Evolutionary conservation across 2,888 invertebrate species (phyloP).

Genomic region (Tiliacea citrago): DNA sequence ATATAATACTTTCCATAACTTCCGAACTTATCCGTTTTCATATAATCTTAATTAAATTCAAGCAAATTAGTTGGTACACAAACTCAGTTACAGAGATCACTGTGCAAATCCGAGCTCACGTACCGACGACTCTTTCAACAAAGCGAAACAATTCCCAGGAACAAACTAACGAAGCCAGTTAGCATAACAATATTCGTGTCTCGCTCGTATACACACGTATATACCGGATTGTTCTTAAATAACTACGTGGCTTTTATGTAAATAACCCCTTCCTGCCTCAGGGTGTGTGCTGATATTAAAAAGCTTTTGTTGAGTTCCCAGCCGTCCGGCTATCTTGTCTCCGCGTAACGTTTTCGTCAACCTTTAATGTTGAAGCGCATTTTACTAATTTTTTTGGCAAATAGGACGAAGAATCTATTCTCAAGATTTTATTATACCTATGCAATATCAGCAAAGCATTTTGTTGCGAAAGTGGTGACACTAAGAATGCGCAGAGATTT

Average conservation of each 20-base stretch:
- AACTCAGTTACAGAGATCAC: slow-evolving; percentile 76
- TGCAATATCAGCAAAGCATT: slow-evolving; percentile 17
- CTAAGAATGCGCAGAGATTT: slow-evolving; percentile 27
- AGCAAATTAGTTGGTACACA: slow-evolving; percentile 78
- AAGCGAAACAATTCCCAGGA: slow-evolving; percentile 87
- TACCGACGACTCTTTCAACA: slow-evolving; percentile 81
- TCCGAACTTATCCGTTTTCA: slow-evolving; percentile 56
- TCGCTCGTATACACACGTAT: slow-evolving; percentile 70
- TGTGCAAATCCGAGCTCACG: slow-evolving; percentile 80
- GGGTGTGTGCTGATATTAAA: slow-evolving; percentile 88
- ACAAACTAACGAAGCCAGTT: slow-evolving; percentile 90
- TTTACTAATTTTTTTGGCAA: slow-evolving; percentile 36
- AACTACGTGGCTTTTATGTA: slow-evolving; percentile 86
- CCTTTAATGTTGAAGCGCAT: slow-evolving; percentile 55
- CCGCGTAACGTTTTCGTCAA: slow-evolving; percentile 64
- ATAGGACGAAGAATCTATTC: slow-evolving; percentile 11
- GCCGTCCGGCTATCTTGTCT: slow-evolving; percentile 78
- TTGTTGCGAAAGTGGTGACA: slow-evolving; percentile 18
- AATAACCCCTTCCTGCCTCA: slow-evolving; percentile 83
- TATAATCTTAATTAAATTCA: slow-evolving; percentile 72
- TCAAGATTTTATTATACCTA: slow-evolving; percentile 1
- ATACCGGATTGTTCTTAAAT: slow-evolving; percentile 85
- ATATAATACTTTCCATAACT: slow-evolving; percentile 50
- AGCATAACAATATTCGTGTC: slow-evolving; percentile 89
- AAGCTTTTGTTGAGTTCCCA: slow-evolving; percentile 84